Evolutionary conservation across 2,797 vertebrate species (phyloP).

Genomic region (Pelobates cultripes): DNA sequence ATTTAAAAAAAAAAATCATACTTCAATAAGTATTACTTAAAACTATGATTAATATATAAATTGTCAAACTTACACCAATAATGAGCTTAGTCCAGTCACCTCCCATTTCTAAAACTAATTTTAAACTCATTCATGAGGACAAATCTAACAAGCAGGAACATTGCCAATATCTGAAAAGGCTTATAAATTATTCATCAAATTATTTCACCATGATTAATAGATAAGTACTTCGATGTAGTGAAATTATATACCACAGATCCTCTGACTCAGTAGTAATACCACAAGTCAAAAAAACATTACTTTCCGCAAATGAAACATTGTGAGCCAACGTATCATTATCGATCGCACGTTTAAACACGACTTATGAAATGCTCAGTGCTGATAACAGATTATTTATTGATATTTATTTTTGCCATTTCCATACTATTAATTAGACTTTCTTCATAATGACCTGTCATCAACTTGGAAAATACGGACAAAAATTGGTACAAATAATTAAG

Average conservation of each 20-base stretch:
- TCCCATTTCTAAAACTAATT: neutral
- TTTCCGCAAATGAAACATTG: conserved; percentile 13
- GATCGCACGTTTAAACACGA: conserved; percentile 1
- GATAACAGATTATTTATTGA: neutral
- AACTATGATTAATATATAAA: no score
- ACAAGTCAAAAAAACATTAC: conserved; percentile 10
- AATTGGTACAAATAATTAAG: conserved; percentile 27
- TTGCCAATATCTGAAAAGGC: conserved; percentile 4
- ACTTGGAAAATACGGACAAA: conserved; percentile 4
- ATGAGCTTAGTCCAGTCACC: neutral
- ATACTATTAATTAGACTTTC: conserved; percentile 37
- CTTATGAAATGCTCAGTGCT: neutral
- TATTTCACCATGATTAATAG: conserved; percentile 28
- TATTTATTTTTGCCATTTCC: neutral
- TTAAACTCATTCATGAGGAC: conserved; percentile 22
- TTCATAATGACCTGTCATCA: conserved; percentile 36
- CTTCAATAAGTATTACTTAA: no score
- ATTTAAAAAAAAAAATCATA: no score
- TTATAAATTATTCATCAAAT: conserved; percentile 41
- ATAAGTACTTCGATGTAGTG: conserved; percentile 36
- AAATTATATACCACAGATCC: conserved; percentile 19
- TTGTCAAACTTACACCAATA: neutral
- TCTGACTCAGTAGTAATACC: conserved; percentile 32
- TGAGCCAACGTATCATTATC: neutral
- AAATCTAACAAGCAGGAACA: conserved; percentile 17